Evolutionary conservation across 1,140 invertebrate species (phyloP).

Genomic region (Xylocopa sonorina): DNA sequence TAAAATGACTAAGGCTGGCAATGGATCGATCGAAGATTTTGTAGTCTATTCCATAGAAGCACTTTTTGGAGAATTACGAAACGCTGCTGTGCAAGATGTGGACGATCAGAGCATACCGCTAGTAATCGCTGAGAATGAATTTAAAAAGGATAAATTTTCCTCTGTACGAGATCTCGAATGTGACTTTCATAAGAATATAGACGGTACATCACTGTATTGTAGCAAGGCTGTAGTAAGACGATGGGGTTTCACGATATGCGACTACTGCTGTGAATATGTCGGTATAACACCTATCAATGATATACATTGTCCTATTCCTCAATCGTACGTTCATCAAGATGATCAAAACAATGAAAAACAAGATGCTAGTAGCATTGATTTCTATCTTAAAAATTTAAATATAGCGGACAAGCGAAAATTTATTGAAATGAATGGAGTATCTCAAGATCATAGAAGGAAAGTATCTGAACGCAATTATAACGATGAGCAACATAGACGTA

Average conservation of each 20-base stretch:
- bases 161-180: slow-evolving; percentile 80
- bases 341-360: not conserved
- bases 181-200: slow-evolving; percentile 79
- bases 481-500: slow-evolving; percentile 56
- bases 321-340: not conserved
- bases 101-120: slow-evolving; percentile 63
- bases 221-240: slow-evolving; percentile 81
- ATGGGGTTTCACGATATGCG: slow-evolving; percentile 83
- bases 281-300: slow-evolving; percentile 78
- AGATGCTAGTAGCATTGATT: too few species aligned
- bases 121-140: slow-evolving; percentile 75
- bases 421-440: slow-evolving; percentile 61
- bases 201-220: slow-evolving; percentile 78
- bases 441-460: slow-evolving; percentile 45
- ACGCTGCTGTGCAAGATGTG: slow-evolving; percentile 59
- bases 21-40: slow-evolving; percentile 69
- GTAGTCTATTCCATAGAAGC: slow-evolving; percentile 83
- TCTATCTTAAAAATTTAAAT: not conserved
- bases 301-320: slow-evolving; percentile 77
- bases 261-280: slow-evolving; percentile 81
- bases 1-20: slow-evolving; percentile 4
- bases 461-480: slow-evolving; percentile 51
- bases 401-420: not conserved
- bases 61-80: slow-evolving; percentile 81
- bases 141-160: slow-evolving; percentile 82